Conservation (phyloP, 2,113 vertebrate genomes). For the Furnarius figulus region DNA sequence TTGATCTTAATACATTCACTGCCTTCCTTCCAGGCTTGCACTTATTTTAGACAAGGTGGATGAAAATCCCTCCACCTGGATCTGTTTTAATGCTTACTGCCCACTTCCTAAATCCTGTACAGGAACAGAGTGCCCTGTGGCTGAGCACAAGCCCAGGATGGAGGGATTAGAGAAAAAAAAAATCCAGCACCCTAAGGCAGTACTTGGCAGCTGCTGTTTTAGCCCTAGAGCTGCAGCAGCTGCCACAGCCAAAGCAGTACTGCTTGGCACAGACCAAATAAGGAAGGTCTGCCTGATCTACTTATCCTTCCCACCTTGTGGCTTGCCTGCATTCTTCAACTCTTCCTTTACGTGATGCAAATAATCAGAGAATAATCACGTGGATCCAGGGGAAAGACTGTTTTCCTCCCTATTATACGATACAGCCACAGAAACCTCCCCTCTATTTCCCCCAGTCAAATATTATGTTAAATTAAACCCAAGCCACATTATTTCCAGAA, state of each 20-base stretch:
- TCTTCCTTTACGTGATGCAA: not conserved
- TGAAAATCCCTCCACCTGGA: not conserved
- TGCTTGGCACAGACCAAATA: not conserved
- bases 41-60: not conserved
- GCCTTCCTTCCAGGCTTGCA: not conserved
- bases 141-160: not conserved
- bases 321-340: not conserved
- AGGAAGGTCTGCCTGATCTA: not conserved
- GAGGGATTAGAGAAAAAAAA: slow-evolving; percentile 16
- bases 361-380: not conserved
- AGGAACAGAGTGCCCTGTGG: not conserved
- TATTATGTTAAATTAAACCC: not conserved
- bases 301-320: not conserved
- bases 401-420: not conserved
- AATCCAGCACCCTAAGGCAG: slow-evolving; percentile 2
- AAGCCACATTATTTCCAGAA: not conserved
- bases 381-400: not conserved
- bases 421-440: not conserved
- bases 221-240: slow-evolving; percentile 30
- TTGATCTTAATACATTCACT: not conserved
- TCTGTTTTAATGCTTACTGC: not conserved
- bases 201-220: slow-evolving; percentile 15
- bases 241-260: not conserved
- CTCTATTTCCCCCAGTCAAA: not conserved
- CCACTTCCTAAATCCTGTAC: not conserved